Base-by-base conservation (phyloP, 1,140 invertebrate species). In the Cotesia glomerata region DNA sequence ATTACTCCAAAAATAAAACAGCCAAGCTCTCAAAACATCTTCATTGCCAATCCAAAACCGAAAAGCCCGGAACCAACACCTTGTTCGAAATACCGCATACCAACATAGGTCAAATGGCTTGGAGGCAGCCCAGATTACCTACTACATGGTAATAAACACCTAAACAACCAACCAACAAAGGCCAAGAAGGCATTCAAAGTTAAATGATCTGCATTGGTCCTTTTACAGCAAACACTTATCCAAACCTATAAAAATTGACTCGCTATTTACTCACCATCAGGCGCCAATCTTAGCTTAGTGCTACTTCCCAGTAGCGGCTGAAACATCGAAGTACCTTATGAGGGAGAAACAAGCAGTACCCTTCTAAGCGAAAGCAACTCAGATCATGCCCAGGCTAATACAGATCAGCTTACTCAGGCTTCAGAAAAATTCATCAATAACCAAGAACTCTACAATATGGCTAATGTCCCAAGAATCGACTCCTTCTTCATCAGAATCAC, bases 381-480 rank as follows among this genome's bases (percentile, higher is more conserved):
- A 58, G 54, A 18, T 8, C 14, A 7, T 58, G 54, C 66, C 49
- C 76, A 0, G 45, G 58, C 4, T n/a, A 68, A 36, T 72, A 75
- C 32, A 72, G 72, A 70, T 69, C 74, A 0, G 14, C 61, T 0
- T 5, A 54, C 0, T 72, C 71, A 18, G 66, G 77, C 2, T 78
- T 62, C 51, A 63, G 39, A 13, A 13, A 69, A 71, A 68, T 52
- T 26, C 0, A 73, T 65, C 4, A 68, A 69, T 4, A 78, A 79
- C 9, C 58, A 65, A 69, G 63, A n/a, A 11, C 13, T 79, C 18
- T 77, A 79, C 11, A 52, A 78, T 16, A 58, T 45, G 45, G 75
- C 74, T 2, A 71, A 75, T 0, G 78, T 81, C 14, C 70, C 71
- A 0, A 68, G 78, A 71, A 77, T 78, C 0, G 76, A 81, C 14